Percentiles rank a stretch among this genome's conserved stretches.
Evolutionary conservation across 2,888 invertebrate genomes (phyloP).

Genomic region (Xylota sylvarum): DNA sequence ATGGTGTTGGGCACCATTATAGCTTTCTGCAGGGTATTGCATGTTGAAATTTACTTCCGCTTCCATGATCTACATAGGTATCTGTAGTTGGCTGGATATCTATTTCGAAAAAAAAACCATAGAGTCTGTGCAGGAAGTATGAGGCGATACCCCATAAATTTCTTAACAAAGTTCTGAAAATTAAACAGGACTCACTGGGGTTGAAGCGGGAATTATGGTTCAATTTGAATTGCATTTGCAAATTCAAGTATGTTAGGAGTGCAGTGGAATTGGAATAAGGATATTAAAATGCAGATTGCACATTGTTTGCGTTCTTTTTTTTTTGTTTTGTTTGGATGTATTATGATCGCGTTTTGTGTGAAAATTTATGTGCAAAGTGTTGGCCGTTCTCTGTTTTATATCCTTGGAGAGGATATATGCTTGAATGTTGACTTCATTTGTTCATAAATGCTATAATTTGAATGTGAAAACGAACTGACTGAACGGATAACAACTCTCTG

Average conservation of each 20-base stretch:
- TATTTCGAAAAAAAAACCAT: not conserved
- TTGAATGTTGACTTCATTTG: no score
- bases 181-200: not conserved
- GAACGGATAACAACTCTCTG: no score
- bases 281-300: no score
- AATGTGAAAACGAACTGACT: no score
- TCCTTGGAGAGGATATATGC: no score
- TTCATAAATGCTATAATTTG: no score
- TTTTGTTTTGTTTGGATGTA: no score
- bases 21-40: not conserved
- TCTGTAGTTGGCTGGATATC: not conserved
- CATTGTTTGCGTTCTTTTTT: no score
- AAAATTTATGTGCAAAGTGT: no score
- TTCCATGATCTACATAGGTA: not conserved
- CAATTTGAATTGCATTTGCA: constrained; percentile 3
- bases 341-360: no score
- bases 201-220: not conserved
- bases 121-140: not conserved
- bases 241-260: not conserved
- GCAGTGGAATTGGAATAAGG: no score
- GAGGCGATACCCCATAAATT: not conserved
- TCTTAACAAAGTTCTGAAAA: not conserved
- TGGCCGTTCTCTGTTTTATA: no score
- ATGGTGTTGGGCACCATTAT: not conserved
- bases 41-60: not conserved